Evolutionary conservation across 2,888 invertebrate genomes (phyloP), one percentile per base, ranked within the genome.

Genomic region (Caenorhabditis wallacei): DNA sequence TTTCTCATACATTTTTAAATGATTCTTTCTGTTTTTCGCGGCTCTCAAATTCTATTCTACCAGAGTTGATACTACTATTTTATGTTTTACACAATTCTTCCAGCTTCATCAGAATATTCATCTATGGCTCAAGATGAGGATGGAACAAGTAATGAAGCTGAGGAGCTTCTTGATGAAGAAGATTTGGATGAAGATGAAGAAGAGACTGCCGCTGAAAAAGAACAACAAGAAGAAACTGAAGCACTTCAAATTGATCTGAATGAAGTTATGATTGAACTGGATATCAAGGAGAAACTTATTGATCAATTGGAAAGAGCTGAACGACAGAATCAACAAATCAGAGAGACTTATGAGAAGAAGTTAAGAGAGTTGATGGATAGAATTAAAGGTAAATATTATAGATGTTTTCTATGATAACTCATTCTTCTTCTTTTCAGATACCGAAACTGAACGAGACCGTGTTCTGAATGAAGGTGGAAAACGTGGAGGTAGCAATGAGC

Each of bases 281-380:
- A 96, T 92, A 95, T 97, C 72, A 98, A 98, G 92, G 96, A 97
- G 88, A 95, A 96, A 53, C 94, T 98, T 56, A 97, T 99, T 84
- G 96, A 97, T 90, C 97, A 98, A 91, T 93, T 98, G 86, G 98
- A 98, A 92, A 93, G 95, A 76, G 96, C 96, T 0, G 97, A 98
- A 92, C 94, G 95, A 70, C 94, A 96, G 61, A 94, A 98, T 92
- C 95, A 96, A 68, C 94, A 95, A 0, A 84, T 88, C n/a, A 89
- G 87, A 46, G 69, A 85, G 64, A 84, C 85, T 4, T 88, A 88
- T 64, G 88, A 88, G 70, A 87, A 86, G 70, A 88, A 89, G 53
- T 57, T 91, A 53, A 69, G 82, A n/a, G 89, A 89, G 26, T 76
- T 90, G 46, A 87, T 70, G 76, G 51, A 70, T 22, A 13, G 78